Conservation (phyloP, 2,888 invertebrate genomes). For the Machimus rusticus region DNA sequence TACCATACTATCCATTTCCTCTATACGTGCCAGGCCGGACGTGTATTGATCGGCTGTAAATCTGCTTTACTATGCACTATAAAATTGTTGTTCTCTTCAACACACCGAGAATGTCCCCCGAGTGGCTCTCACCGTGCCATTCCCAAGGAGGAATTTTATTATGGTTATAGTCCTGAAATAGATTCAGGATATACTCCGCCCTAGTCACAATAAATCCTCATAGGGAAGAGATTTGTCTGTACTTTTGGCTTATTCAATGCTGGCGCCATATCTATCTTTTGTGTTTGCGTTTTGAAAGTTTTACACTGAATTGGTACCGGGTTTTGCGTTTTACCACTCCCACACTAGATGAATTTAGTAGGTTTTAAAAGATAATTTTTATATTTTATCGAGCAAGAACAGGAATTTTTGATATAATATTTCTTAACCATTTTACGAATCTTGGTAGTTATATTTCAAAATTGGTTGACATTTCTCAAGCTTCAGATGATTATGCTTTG, state of each 20-base stretch:
- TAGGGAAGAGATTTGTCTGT: conserved; percentile 31
- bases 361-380: background rate
- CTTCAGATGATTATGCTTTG: no score
- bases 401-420: background rate
- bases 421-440: background rate
- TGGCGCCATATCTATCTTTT: conserved; percentile 42
- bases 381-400: background rate
- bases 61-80: conserved; percentile 31
- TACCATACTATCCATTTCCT: background rate
- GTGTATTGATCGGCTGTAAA: conserved; percentile 15
- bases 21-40: background rate
- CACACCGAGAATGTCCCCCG: background rate
- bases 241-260: background rate
- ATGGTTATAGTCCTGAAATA: conserved; percentile 32
- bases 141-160: background rate
- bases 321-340: background rate
- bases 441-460: no score
- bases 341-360: background rate
- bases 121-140: background rate
- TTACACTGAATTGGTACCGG: background rate
- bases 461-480: no score
- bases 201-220: conserved; percentile 40
- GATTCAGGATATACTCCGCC: conserved; percentile 34
- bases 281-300: conserved; percentile 33
- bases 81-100: conserved; percentile 27